phyloP scores from a whole-genome alignment of 2,888 invertebrate species.

The Strigamia maritima region DNA sequence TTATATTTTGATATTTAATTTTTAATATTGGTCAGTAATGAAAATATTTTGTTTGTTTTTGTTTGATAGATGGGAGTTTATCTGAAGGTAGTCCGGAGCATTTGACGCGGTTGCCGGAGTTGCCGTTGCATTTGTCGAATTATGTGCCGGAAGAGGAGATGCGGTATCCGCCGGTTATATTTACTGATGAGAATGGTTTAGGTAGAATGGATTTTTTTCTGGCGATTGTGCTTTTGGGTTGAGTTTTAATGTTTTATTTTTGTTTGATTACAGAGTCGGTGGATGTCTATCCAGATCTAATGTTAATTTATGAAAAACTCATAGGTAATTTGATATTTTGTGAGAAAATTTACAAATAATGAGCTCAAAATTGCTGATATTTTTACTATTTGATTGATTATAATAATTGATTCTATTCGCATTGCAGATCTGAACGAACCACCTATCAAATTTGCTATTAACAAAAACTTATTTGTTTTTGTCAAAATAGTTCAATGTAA shows the following conservation, averaged over 20 bases:
- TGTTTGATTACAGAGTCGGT: background rate
- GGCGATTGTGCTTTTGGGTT: too few relatives aligned
- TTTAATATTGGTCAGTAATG: conserved; percentile 23
- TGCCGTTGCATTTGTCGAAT: background rate
- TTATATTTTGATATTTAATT: background rate
- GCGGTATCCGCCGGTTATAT: background rate
- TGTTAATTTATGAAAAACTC: conserved; percentile 34
- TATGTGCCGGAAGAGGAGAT: conserved; percentile 27
- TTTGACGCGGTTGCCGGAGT: background rate
- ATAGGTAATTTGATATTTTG: conserved; percentile 42
- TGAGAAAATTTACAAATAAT: too few relatives aligned
- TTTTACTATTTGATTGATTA: too few relatives aligned
- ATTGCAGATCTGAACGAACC: conserved; percentile 47
- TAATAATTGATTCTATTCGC: conserved; percentile 44
- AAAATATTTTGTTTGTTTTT: background rate
- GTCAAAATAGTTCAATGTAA: conserved; percentile 72
- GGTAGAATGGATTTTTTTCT: background rate
- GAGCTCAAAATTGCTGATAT: too few relatives aligned
- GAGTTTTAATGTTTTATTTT: background rate
- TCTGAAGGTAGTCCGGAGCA: background rate
- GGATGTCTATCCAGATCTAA: conserved; percentile 22
- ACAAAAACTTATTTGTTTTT: conserved; percentile 69
- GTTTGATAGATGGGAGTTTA: background rate
- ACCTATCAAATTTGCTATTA: conserved; percentile 68
- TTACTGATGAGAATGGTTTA: background rate